These are phyloP conservation scores for Trypoxylon attenuatum DNA, from an alignment of 2,888 invertebrate species.

Conservation along the genomic window DNA sequence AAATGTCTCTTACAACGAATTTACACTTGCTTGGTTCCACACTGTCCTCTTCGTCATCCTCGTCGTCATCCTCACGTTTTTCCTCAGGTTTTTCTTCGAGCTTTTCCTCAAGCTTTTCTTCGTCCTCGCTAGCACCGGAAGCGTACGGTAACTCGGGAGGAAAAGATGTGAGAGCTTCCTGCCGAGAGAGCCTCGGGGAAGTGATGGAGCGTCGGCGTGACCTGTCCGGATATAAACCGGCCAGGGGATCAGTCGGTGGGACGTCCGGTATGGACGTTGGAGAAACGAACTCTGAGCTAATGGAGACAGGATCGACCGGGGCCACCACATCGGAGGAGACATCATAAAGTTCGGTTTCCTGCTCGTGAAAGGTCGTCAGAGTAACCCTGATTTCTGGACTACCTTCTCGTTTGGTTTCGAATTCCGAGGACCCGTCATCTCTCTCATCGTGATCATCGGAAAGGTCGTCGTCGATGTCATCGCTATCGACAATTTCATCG, in stretches of 20 bases:
- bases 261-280: too few species aligned
- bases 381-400: constrained; percentile 69
- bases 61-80: constrained; percentile 50
- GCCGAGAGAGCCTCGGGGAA: constrained; percentile 77
- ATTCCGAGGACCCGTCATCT: too few species aligned
- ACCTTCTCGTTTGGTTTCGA: constrained; percentile 53
- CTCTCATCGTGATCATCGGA: constrained; percentile 42
- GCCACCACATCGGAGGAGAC: constrained; percentile 14
- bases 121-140: constrained; percentile 49
- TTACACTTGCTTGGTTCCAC: constrained; percentile 40
- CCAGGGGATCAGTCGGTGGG: constrained; percentile 65
- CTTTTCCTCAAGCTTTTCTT: constrained; percentile 54
- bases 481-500: constrained; percentile 45
- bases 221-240: constrained; percentile 62
- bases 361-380: constrained; percentile 49
- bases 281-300: too few species aligned
- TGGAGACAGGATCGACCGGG: constrained; percentile 26
- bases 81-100: constrained; percentile 56
- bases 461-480: constrained; percentile 42
- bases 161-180: constrained; percentile 86
- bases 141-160: constrained; percentile 61
- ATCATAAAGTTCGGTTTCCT: background rate
- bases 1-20: constrained; percentile 82
- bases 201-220: constrained; percentile 85
- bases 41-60: constrained; percentile 45